Base-by-base conservation (phyloP, 2,113 vertebrate species). In the Anas platyrhynchos region DNA sequence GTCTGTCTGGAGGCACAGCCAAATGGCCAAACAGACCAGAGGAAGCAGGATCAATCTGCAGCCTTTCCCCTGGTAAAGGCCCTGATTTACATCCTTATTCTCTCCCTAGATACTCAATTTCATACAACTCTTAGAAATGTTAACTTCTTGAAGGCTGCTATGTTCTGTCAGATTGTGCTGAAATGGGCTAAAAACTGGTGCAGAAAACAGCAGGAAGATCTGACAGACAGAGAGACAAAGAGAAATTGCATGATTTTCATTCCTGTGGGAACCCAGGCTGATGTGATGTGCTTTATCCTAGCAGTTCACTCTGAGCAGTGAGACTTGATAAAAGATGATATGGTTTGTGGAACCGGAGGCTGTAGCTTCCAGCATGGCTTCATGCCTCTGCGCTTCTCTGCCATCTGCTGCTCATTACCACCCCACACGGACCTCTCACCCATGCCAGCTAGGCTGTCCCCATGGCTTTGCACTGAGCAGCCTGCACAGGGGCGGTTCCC, bases 351-450 rank as follows among this genome's bases (percentile, higher is more conserved):
- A 88, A 52, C 46, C 59, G 9, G 32, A 72, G 65, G 12, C 63
- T 77, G 15, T 50, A 52, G 58, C 52, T 86, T 86, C 41, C 68
- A 86, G 55, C 16, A 18, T 46, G 59, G 62, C 41, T 69, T 58
- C 69, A 63, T 66, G n/a, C 31, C 25, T 46, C 91, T 18, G 25
- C 0, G 1, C 7, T 44, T 69, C 16, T 75, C 31, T 23, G 68
- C 41, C 55, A 73, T 44, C 55, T 63, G 63, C 50, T 88, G 21
- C 23, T 83, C 5, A 0, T 85, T 54, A 69, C 21, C 5, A 22
- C 8, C 16, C 38, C 4, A 38, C 9, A 21, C 1, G 7, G 34
- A 50, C n/a, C 21, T 73, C 1, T 0, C 17, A 10, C 43, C 11
- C 0, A 0, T 41, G 48, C 41, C 46, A 77, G 59, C n/a, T 81